Conservation (phyloP, 2,797 vertebrate genomes). For the Odontamblyopus lacepedii region DNA sequence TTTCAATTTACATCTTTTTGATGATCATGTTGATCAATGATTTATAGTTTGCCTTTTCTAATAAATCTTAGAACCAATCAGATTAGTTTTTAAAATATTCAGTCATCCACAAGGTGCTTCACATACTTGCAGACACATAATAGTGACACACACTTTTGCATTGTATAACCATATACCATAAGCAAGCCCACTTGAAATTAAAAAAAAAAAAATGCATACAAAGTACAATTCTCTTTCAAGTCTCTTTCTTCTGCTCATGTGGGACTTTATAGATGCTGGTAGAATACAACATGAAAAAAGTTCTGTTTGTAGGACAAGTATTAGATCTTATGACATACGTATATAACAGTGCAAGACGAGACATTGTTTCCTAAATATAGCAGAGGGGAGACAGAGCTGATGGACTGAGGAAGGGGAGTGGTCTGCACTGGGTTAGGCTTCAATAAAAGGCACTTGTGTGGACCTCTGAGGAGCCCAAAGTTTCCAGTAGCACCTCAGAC, state of each 20-base stretch:
- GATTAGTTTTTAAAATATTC: conserved; percentile 40
- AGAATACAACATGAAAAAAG: neutral
- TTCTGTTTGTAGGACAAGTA: neutral
- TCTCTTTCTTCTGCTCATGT: neutral
- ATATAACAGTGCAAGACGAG: conserved; percentile 13
- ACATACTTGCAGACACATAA: conserved; percentile 33
- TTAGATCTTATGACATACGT: neutral
- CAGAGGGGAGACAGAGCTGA: conserved; percentile 65
- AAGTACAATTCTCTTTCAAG: conserved; percentile 15
- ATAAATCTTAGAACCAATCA: conserved; percentile 26
- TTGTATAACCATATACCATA: conserved; percentile 45
- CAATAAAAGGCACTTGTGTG: conserved; percentile 83
- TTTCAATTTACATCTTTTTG: conserved; percentile 6
- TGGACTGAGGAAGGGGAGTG: conserved; percentile 78
- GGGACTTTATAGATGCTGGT: neutral
- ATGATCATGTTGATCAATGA: conserved; percentile 5
- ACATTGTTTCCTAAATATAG: conserved; percentile 55
- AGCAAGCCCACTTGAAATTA: conserved; percentile 67
- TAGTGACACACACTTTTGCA: conserved; percentile 47
- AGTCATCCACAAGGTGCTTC: conserved; percentile 28
- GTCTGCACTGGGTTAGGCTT: conserved; percentile 67
- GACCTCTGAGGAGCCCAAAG: conserved; percentile 73
- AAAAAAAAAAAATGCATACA: conserved; percentile 44
- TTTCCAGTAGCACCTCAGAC: conserved; percentile 75
- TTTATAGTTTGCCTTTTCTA: neutral